Percentiles rank a stretch among this genome's conserved stretches.
Conservation (phyloP, 2,797 vertebrate genomes). For the Amazona finschi region DNA sequence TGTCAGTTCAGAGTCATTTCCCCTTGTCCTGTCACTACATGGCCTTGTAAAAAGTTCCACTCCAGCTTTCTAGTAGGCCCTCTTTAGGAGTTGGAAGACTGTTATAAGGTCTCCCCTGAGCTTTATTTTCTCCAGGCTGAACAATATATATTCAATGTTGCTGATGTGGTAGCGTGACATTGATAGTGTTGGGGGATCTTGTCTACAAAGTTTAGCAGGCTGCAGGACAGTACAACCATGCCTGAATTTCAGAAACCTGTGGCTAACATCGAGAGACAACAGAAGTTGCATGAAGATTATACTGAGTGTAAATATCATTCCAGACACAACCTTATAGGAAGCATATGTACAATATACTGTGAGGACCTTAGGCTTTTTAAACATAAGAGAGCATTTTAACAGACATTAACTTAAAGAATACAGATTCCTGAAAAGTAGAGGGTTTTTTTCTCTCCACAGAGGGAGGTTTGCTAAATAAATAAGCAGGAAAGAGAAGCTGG, state of each 20-base stretch:
- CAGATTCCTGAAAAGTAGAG: slow-evolving; percentile 34
- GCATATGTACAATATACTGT: not conserved
- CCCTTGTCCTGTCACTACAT: not conserved
- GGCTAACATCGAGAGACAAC: not conserved
- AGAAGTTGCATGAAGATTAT: not conserved
- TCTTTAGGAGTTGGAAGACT: not conserved
- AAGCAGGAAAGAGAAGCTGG: not conserved
- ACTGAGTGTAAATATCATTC: not conserved
- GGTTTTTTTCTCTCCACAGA: not conserved
- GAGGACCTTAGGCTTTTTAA: slow-evolving; percentile 7
- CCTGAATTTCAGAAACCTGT: not conserved
- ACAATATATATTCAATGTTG: not conserved
- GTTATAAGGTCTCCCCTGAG: not conserved
- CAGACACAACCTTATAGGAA: not conserved
- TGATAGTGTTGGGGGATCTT: not conserved
- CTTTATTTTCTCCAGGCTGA: not conserved
- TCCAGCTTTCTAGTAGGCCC: not conserved
- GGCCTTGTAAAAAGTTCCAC: not conserved
- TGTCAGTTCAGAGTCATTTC: not conserved
- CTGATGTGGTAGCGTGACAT: not conserved
- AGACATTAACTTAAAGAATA: slow-evolving; percentile 1
- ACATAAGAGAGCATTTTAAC: not conserved
- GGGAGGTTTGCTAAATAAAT: not conserved
- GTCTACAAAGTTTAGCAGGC: not conserved
- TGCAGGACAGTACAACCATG: not conserved